These are phyloP conservation scores for Euschistus heros DNA, from an alignment of 1,140 invertebrate genomes.

Conservation along the genomic window DNA sequence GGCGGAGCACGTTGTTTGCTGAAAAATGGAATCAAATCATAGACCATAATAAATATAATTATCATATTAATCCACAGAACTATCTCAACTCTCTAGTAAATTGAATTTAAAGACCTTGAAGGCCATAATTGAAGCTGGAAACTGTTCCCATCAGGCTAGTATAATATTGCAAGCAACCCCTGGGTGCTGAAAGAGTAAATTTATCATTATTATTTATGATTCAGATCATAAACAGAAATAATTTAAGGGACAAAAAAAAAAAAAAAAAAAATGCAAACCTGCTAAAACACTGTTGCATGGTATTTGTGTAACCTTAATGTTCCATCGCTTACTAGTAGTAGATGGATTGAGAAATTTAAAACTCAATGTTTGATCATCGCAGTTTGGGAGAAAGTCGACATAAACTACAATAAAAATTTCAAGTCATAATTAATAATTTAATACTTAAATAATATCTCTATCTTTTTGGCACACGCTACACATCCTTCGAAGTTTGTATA, in stretches of 20 bases:
- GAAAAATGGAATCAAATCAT: constrained; percentile 8
- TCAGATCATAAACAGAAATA: neutral
- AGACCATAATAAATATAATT: neutral
- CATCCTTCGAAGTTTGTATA: too few relatives aligned
- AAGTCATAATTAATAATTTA: constrained; percentile 6
- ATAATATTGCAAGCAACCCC: constrained; percentile 70
- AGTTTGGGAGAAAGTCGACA: constrained; percentile 54
- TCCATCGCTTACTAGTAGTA: constrained; percentile 57
- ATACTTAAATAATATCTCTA: too few relatives aligned
- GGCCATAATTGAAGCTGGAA: constrained; percentile 59
- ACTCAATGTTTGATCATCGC: constrained; percentile 52
- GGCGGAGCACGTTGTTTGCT: constrained; percentile 46
- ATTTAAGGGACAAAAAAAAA: neutral
- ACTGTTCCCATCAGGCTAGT: constrained; percentile 50
- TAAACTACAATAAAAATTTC: constrained; percentile 43
- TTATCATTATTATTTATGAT: neutral
- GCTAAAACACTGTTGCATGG: constrained; percentile 52
- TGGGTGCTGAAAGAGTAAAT: constrained; percentile 46
- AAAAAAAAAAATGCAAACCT: constrained; percentile 37
- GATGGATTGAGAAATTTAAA: constrained; percentile 49
- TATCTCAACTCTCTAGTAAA: neutral
- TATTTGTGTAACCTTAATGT: constrained; percentile 61
- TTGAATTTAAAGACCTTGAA: neutral
- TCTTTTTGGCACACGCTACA: too few relatives aligned
- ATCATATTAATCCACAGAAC: neutral